Evolutionary conservation across 2,113 vertebrate genomes (phyloP).

Genomic region (Aphyosemion australe): DNA sequence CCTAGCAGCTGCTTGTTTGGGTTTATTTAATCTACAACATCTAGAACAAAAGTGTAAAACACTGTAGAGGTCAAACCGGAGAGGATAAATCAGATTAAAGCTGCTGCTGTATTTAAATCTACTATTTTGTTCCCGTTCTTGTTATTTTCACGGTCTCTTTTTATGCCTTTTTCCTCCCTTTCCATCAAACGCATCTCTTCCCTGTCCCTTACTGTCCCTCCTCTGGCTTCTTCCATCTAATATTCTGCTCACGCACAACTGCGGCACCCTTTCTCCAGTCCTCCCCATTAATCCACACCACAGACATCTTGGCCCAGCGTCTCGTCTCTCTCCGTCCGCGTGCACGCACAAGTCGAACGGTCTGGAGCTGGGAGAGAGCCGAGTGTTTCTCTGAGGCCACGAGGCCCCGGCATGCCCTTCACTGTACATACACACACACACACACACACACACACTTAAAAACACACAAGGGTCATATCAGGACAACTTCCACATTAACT

Average conservation of each 20-base stretch:
- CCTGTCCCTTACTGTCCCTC: slow-evolving; percentile 63
- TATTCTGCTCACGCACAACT: slow-evolving; percentile 92
- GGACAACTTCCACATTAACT: too few relatives aligned
- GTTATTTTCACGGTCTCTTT: slow-evolving; percentile 39
- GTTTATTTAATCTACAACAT: neutral
- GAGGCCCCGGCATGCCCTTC: slow-evolving; percentile 46
- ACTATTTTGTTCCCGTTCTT: slow-evolving; percentile 31
- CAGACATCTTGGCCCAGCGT: slow-evolving; percentile 83
- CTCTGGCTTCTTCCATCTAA: slow-evolving; percentile 66
- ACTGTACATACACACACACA: slow-evolving; percentile 21
- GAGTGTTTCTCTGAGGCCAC: slow-evolving; percentile 44
- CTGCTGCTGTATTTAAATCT: slow-evolving; percentile 42
- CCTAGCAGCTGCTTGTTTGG: too few relatives aligned
- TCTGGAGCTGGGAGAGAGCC: slow-evolving; percentile 44
- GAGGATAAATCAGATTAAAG: slow-evolving; percentile 1
- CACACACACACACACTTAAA: slow-evolving; percentile 19
- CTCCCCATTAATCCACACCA: slow-evolving; percentile 88
- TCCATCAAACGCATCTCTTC: slow-evolving; percentile 60
- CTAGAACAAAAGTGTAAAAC: slow-evolving; percentile 17
- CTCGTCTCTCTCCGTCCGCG: slow-evolving; percentile 64
- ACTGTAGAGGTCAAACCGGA: neutral
- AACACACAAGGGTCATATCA: slow-evolving; percentile 47
- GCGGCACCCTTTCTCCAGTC: slow-evolving; percentile 86
- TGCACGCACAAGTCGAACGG: slow-evolving; percentile 63
- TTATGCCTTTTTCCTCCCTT: slow-evolving; percentile 8